Percentiles rank a stretch among this genome's conserved stretches.
phyloP scores from a whole-genome alignment of 2,888 invertebrate species.

The Griposia aprilina region DNA sequence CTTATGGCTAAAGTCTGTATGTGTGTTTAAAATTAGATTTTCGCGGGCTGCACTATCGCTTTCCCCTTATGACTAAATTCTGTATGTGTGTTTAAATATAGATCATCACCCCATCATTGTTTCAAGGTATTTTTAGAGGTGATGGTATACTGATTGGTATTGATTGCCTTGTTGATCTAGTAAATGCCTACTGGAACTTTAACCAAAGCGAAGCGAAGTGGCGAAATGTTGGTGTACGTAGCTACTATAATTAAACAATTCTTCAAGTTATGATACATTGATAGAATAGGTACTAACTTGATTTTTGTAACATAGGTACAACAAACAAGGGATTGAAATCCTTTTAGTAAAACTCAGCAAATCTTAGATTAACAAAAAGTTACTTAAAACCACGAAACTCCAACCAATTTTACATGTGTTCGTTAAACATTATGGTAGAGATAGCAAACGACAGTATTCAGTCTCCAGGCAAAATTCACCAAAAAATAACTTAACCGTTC shows the following conservation, averaged over 20 bases:
- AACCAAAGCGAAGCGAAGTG: not conserved
- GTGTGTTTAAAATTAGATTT: no score
- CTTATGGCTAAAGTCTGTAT: no score
- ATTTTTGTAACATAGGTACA: no score
- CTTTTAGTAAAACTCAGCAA: not conserved
- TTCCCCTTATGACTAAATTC: not conserved
- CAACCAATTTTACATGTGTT: not conserved
- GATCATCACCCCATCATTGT: not conserved
- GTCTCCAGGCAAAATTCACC: conserved; percentile 22
- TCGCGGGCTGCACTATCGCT: no score
- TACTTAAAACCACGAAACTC: not conserved
- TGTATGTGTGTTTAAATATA: not conserved
- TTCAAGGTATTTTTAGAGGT: not conserved
- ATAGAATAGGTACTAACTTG: no score
- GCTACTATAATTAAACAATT: no score
- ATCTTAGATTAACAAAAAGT: not conserved
- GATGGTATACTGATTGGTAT: not conserved
- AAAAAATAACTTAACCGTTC: conserved; percentile 31
- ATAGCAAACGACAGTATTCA: conserved; percentile 7
- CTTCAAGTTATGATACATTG: no score
- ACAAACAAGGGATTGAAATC: no score
- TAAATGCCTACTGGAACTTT: not conserved
- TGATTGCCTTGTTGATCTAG: not conserved
- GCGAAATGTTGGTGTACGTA: no score
- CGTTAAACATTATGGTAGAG: conserved; percentile 5